These are phyloP conservation scores for Nasonia longicornis DNA, from an alignment of 1,140 invertebrate genomes.

Conservation along the genomic window DNA sequence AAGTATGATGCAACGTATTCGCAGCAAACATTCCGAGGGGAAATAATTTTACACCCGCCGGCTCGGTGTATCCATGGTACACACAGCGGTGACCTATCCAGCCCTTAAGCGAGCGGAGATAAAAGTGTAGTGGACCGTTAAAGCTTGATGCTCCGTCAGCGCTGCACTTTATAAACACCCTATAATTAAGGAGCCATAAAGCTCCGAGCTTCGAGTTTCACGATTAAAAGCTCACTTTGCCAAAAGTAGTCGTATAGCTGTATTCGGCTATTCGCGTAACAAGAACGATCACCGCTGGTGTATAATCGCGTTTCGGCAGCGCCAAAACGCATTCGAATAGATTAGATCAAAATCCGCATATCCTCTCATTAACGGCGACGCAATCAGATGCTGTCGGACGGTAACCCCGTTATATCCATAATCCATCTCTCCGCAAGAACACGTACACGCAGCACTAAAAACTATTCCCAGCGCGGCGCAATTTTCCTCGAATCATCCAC, in stretches of 20 bases:
- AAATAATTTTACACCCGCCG: conserved; percentile 4
- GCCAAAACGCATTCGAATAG: neutral
- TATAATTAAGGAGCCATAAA: neutral
- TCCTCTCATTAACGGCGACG: neutral
- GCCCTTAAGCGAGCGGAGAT: neutral
- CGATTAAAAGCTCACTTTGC: neutral
- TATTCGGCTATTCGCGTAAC: too few relatives aligned
- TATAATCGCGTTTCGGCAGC: too few relatives aligned
- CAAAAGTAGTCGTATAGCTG: too few relatives aligned
- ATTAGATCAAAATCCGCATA: neutral
- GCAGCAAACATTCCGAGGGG: neutral
- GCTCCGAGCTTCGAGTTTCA: neutral
- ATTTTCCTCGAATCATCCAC: neutral
- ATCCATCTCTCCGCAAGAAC: neutral
- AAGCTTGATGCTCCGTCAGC: neutral
- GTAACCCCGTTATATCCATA: neutral
- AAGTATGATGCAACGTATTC: neutral
- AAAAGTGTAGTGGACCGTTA: neutral
- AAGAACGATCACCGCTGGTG: too few relatives aligned
- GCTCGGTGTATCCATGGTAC: neutral
- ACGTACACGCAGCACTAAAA: too few relatives aligned
- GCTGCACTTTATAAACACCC: neutral
- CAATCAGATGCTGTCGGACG: neutral
- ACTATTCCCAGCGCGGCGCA: neutral
- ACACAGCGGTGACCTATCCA: neutral